phyloP scores from a whole-genome alignment of 1,140 invertebrate genomes.

The Tetragnatha versicolor region DNA sequence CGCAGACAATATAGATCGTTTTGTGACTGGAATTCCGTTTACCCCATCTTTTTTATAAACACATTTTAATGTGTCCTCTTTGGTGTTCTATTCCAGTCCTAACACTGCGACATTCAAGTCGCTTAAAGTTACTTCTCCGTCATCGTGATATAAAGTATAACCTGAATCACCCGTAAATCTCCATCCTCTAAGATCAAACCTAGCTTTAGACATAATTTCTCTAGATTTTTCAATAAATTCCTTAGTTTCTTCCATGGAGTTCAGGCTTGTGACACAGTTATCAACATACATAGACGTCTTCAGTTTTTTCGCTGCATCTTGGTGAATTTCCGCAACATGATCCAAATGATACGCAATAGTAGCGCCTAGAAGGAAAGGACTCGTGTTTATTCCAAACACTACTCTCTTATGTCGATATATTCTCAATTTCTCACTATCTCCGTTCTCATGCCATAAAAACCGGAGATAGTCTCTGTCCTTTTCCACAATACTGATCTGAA shows the following conservation, averaged over 20 bases:
- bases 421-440: background rate
- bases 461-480: background rate
- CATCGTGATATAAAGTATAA: too few relatives aligned
- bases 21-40: background rate
- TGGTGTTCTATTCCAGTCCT: background rate
- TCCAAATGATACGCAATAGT: background rate
- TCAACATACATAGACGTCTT: slow-evolving; percentile 6
- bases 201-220: background rate
- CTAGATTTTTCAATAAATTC: background rate
- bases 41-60: background rate
- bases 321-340: background rate
- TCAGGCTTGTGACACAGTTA: slow-evolving; percentile 9
- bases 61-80: background rate
- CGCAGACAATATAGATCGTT: slow-evolving; percentile 21
- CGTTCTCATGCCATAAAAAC: background rate
- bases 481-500: background rate
- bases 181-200: slow-evolving; percentile 3
- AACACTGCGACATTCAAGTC: background rate
- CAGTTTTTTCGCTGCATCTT: background rate
- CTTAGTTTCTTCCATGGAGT: background rate
- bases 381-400: background rate
- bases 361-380: background rate
- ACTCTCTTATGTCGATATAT: background rate
- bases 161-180: background rate
- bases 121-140: background rate